Percentiles rank a stretch among this genome's conserved stretches.
Conservation (phyloP, 2,888 invertebrate genomes). For the Tanypteryx hageni region DNA sequence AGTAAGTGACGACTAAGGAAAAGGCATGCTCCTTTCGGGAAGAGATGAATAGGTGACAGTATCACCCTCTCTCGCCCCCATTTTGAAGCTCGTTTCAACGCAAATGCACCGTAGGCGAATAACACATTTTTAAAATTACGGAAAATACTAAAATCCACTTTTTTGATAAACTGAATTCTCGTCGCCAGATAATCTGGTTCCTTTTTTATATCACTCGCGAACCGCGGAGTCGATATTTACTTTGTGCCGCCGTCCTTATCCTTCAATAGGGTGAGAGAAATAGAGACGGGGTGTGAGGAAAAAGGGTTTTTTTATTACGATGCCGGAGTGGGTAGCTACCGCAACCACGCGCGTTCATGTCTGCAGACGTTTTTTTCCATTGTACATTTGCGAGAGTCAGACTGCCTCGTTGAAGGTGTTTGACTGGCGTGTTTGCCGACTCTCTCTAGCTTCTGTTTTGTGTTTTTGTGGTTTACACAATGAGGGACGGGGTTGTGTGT, state of each 20-base stretch:
- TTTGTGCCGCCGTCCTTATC: background rate
- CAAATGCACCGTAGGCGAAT: background rate
- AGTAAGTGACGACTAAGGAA: too few relatives aligned
- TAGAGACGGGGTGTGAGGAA: background rate
- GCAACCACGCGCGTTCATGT: background rate
- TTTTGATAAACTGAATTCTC: background rate
- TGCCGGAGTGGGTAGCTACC: background rate
- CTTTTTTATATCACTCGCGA: background rate
- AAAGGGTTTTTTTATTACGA: background rate
- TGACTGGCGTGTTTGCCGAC: background rate
- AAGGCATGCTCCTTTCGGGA: background rate
- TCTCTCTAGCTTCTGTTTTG: background rate
- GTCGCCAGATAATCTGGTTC: background rate
- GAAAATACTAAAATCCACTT: background rate
- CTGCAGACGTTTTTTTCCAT: background rate
- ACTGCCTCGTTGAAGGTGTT: background rate
- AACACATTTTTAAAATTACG: background rate
- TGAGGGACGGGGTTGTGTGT: too few relatives aligned
- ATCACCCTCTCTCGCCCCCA: background rate
- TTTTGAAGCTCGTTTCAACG: background rate
- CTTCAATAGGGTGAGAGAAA: background rate
- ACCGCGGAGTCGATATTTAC: background rate
- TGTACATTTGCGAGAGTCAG: background rate
- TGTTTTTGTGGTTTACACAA: too few relatives aligned
- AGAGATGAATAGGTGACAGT: background rate